Evolutionary conservation across 2,797 vertebrate genomes (phyloP).

Genomic region (Enteromius paludinosus): DNA sequence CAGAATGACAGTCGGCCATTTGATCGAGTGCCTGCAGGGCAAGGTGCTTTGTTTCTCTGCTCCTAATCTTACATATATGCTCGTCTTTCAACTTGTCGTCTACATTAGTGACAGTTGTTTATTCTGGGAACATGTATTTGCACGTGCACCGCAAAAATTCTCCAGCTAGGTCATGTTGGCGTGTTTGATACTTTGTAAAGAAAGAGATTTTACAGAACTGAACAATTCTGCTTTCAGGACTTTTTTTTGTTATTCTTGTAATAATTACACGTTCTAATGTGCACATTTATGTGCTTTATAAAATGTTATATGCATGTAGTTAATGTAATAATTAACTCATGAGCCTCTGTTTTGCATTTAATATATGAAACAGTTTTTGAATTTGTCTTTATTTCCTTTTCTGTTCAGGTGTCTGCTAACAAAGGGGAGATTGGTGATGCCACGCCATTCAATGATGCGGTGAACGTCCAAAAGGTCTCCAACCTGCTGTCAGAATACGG

Average conservation of each 20-base stretch:
- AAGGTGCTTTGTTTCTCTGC: conserved; percentile 80
- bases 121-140: neutral
- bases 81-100: neutral
- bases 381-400: neutral
- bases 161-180: neutral
- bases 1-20: conserved; percentile 98
- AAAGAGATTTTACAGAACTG: neutral
- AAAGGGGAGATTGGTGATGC: conserved; percentile 99
- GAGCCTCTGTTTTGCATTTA: neutral
- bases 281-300: neutral
- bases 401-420: conserved; percentile 91
- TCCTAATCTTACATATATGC: neutral
- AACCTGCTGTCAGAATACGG: conserved; percentile 96
- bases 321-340: neutral
- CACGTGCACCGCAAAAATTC: neutral
- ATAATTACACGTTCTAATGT: neutral
- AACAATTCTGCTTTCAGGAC: neutral
- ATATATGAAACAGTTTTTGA: neutral
- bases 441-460: conserved; percentile 96
- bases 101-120: neutral
- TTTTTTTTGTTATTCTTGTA: neutral
- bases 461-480: conserved; percentile 98
- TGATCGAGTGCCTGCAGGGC: conserved; percentile 98
- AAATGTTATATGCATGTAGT: neutral
- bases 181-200: neutral